These are phyloP conservation scores for Gorsachius magnificus DNA, from an alignment of 2,797 vertebrate genomes.

Conservation along the genomic window DNA sequence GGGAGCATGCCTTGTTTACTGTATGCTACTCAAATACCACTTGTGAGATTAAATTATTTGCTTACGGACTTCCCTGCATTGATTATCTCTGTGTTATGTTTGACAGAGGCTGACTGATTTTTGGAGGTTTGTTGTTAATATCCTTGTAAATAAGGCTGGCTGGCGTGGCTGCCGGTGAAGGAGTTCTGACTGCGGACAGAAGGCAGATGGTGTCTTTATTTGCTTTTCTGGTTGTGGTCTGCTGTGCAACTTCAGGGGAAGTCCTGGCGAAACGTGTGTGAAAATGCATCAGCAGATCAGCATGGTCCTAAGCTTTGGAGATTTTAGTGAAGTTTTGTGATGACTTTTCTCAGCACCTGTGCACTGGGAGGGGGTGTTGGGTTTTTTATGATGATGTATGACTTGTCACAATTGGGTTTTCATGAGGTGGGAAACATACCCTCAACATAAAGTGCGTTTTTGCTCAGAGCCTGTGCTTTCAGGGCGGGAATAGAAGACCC, in stretches of 20 bases:
- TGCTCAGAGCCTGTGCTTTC: background rate
- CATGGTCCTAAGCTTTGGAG: background rate
- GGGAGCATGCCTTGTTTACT: background rate
- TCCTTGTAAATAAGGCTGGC: background rate
- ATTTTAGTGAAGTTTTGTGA: background rate
- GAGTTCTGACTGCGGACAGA: background rate
- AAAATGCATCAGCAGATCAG: background rate
- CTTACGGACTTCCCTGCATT: fast-evolving
- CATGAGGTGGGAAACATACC: background rate
- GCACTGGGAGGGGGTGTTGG: fast-evolving
- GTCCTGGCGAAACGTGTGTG: background rate
- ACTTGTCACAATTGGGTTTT: background rate
- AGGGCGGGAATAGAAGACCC: background rate
- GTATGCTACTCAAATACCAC: background rate
- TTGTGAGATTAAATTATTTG: background rate
- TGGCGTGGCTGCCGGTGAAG: background rate
- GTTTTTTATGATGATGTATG: background rate
- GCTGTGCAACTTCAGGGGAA: background rate
- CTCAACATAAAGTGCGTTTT: background rate
- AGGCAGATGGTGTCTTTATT: background rate
- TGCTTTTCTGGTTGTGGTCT: background rate
- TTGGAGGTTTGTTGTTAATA: background rate
- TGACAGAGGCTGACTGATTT: background rate
- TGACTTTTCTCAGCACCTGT: background rate
- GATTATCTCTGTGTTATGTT: background rate